phyloP scores from a whole-genome alignment of 2,797 vertebrate genomes.

The Phaenicophaeus curvirostris region DNA sequence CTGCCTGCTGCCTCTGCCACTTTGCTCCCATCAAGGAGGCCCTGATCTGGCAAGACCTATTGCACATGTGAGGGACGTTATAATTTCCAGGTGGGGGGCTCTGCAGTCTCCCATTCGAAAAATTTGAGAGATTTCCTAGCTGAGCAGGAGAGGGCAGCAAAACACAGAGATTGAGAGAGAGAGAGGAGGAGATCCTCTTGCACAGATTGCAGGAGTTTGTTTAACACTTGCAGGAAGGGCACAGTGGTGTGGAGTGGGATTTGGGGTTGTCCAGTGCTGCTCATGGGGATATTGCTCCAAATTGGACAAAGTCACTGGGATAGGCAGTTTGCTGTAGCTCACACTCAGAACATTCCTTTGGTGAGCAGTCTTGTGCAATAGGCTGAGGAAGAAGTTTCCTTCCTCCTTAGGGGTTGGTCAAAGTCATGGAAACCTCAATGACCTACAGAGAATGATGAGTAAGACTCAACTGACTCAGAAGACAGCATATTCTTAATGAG shows the following conservation, averaged over 20 bases:
- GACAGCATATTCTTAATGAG: neutral
- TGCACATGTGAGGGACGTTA: accelerated
- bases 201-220: neutral
- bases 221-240: neutral
- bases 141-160: slow-evolving; percentile 70
- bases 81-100: neutral
- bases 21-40: neutral
- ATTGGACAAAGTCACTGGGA: accelerated
- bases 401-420: neutral
- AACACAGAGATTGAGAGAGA: slow-evolving; percentile 27
- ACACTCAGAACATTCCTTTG: neutral
- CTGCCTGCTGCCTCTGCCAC: neutral
- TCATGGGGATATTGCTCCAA: neutral
- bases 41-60: neutral
- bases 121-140: slow-evolving; percentile 1
- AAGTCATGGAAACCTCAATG: neutral
- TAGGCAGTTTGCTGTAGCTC: neutral
- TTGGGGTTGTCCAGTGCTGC: neutral
- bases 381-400: neutral
- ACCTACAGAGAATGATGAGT: neutral
- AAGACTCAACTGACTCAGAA: neutral
- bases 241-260: neutral
- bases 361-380: neutral
- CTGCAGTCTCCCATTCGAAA: neutral
- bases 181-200: neutral